Evolutionary conservation across 2,888 invertebrate genomes (phyloP).

Genomic region (Hemicrepidius hirtus): DNA sequence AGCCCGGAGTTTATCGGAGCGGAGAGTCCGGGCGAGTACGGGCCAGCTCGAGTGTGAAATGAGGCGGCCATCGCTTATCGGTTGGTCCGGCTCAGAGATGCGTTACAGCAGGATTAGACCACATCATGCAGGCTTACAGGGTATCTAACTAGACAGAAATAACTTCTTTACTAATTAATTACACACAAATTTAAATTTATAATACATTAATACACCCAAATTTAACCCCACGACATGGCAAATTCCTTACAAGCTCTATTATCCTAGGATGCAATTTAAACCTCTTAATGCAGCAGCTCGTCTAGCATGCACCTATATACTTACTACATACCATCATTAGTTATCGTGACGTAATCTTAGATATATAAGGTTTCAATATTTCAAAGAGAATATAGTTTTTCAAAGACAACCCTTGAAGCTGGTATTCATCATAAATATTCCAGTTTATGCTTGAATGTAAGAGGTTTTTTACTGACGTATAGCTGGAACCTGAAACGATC

Average conservation of each 20-base stretch:
- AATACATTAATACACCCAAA: slow-evolving; percentile 35
- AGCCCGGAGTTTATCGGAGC: slow-evolving; percentile 64
- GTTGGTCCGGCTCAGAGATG: slow-evolving; percentile 59
- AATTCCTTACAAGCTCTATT: slow-evolving; percentile 26
- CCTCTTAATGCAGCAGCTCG: slow-evolving; percentile 19
- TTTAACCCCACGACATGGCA: slow-evolving; percentile 4
- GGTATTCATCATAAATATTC: neutral
- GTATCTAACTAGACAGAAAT: slow-evolving; percentile 60
- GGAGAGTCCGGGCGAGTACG: slow-evolving; percentile 62
- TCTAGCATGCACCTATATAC: slow-evolving; percentile 12
- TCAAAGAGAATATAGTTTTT: neutral
- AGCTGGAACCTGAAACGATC: too few relatives aligned
- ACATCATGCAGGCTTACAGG: slow-evolving; percentile 66
- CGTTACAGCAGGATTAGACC: slow-evolving; percentile 65
- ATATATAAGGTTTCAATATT: neutral
- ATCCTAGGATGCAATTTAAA: slow-evolving; percentile 30
- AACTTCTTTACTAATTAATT: slow-evolving; percentile 46
- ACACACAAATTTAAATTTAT: slow-evolving; percentile 42
- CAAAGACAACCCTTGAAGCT: neutral
- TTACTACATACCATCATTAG: slow-evolving; percentile 23
- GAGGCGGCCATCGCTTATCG: slow-evolving; percentile 63
- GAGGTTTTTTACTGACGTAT: too few relatives aligned
- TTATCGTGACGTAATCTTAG: slow-evolving; percentile 24
- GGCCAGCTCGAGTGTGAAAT: slow-evolving; percentile 65
- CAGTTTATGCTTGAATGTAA: too few relatives aligned